phyloP scores from a whole-genome alignment of 2,888 invertebrate genomes.

The Cancer borealis region DNA sequence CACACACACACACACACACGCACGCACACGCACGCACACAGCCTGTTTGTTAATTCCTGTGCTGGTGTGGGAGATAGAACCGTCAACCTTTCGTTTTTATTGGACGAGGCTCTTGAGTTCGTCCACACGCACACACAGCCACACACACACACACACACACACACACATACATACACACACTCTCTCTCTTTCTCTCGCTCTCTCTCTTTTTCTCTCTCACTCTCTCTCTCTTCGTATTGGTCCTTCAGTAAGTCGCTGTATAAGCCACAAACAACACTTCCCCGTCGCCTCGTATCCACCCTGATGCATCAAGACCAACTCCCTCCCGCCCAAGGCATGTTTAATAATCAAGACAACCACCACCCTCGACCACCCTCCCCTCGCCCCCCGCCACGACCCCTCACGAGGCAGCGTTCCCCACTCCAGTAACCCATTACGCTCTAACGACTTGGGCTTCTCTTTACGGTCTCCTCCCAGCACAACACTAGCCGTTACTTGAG shows the following conservation, averaged over 20 bases:
- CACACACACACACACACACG: background rate
- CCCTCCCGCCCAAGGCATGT: background rate
- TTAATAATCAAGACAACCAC: background rate
- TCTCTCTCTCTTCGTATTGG: background rate
- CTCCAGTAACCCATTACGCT: constrained; percentile 2
- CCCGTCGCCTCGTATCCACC: background rate
- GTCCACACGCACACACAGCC: background rate
- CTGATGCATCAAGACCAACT: background rate
- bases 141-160: background rate
- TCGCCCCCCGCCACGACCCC: background rate
- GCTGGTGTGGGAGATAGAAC: background rate
- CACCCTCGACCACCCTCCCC: background rate
- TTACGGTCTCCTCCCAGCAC: background rate
- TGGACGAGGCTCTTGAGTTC: background rate
- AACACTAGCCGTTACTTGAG: background rate
- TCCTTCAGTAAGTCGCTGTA: background rate
- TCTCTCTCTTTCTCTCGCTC: background rate
- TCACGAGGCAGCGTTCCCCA: background rate
- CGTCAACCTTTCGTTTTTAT: background rate
- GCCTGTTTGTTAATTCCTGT: background rate
- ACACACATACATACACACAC: background rate
- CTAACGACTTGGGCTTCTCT: background rate
- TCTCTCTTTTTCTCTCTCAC: background rate
- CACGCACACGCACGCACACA: background rate
- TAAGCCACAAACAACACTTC: background rate